Conservation (phyloP, 2,888 invertebrate genomes). For the Caenorhabditis doughertyi region DNA sequence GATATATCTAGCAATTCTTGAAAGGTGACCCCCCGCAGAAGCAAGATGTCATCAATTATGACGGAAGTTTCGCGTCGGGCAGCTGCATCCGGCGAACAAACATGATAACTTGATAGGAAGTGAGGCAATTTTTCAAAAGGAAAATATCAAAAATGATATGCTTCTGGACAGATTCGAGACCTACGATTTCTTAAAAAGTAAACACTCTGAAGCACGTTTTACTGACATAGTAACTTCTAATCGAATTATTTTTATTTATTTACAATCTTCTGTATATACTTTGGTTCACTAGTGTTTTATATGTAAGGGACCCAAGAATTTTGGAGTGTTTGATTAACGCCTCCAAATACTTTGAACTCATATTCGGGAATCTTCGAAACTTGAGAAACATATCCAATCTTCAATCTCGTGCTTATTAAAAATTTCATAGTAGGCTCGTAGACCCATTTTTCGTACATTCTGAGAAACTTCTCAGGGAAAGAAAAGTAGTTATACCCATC, state of each 20-base stretch:
- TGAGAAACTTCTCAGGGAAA: no score
- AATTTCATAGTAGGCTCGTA: background rate
- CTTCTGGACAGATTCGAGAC: constrained; percentile 3
- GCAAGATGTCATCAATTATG: constrained; percentile 32
- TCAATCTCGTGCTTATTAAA: constrained; percentile 9
- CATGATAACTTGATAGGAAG: constrained; percentile 39
- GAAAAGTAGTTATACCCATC: no score
- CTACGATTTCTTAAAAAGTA: background rate
- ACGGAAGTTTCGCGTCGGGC: constrained; percentile 37
- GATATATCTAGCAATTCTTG: background rate
- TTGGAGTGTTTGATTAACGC: constrained; percentile 5
- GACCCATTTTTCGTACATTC: background rate
- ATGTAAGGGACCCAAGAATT: background rate
- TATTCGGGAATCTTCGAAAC: constrained; percentile 9
- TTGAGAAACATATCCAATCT: background rate
- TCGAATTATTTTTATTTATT: constrained; percentile 22
- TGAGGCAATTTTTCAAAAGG: constrained; percentile 9
- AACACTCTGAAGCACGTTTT: constrained; percentile 6
- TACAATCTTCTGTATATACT: constrained; percentile 1
- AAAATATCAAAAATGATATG: constrained; percentile 4
- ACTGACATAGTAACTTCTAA: constrained; percentile 1
- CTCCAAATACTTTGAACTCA: constrained; percentile 20
- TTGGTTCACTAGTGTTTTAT: constrained; percentile 2
- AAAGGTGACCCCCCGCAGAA: constrained; percentile 26
- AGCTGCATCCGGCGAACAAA: constrained; percentile 40